Evolutionary conservation across 2,113 vertebrate species (phyloP), one percentile per base, ranked within the genome.

Genomic region (Sorex fumeus): DNA sequence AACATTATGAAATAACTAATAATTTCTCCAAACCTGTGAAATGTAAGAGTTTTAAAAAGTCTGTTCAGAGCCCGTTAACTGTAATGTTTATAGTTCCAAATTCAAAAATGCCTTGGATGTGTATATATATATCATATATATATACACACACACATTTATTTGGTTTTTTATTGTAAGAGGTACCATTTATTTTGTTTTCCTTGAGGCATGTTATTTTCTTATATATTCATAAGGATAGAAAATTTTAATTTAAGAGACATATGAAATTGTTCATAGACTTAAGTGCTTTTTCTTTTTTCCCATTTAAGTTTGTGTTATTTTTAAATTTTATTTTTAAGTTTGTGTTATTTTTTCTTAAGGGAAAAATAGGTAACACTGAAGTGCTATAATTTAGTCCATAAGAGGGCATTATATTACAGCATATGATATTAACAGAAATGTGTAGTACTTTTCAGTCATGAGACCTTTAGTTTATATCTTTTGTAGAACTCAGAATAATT

Each of bases 331-430:
- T n/a, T n/a, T n/a, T n/a, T n/a, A n/a, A n/a, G n/a, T n/a, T n/a
- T n/a, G n/a, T n/a, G n/a, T n/a, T n/a, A n/a, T 77, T 64, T 76
- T 77, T 62, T 53, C 27, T 25, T 15, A 34, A 89, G 75, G 28
- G 81, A 96, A 27, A 91, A 18, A 15, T 75, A 84, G 60, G 87
- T 77, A 92, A 67, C 87, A 78, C 76, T 96, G 95, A 96, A 96
- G 87, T 95, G 70, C 91, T 95, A 0, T 82, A 40, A 71, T 94
- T 91, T 62, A 89, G 95, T 91, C 96, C 45, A 94, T 97, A 96
- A 96, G 96, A 92, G 96, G 96, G 96, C 95, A 88, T 91, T 96
- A 40, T 91, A 85, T 93, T 62, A 96, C 89, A 92, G 40, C 72
- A 12, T 71, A 91, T 91, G 79, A 43, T 90, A 75, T 79, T 84